Evolutionary conservation across 64 coral and sea anemone species (phyloP).

Genomic region (Porites lutea): DNA sequence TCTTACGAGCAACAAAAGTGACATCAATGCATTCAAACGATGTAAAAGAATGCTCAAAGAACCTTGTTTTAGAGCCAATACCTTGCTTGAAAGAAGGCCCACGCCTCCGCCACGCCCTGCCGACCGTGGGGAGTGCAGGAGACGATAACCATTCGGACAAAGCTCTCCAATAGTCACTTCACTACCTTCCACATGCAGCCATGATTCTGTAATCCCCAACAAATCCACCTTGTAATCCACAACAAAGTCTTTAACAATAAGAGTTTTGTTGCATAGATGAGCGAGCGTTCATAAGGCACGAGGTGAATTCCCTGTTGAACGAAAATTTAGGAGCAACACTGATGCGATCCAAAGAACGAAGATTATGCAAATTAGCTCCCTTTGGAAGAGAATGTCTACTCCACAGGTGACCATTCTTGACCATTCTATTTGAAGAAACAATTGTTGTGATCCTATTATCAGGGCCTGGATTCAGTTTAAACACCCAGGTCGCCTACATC

Average conservation of each 20-base stretch:
- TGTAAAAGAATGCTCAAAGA: constrained; percentile 33
- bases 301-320: constrained; percentile 35
- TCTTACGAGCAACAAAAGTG: constrained; percentile 46
- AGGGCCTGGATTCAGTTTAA: constrained; percentile 38
- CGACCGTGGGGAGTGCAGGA: constrained; percentile 24
- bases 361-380: constrained; percentile 21
- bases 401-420: constrained; percentile 6
- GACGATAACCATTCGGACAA: constrained; percentile 44
- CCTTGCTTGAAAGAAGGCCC: constrained; percentile 46
- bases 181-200: constrained; percentile 11
- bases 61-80: constrained; percentile 37
- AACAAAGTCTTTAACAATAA: constrained; percentile 40
- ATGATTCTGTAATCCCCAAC: constrained; percentile 28
- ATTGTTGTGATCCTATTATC: neutral
- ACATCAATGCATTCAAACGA: constrained; percentile 37
- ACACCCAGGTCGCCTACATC: constrained; percentile 27
- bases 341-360: neutral
- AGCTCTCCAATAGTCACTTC: constrained; percentile 48
- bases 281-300: constrained; percentile 27
- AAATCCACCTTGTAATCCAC: constrained; percentile 28
- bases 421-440: neutral
- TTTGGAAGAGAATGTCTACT: constrained; percentile 3
- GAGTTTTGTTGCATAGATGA: constrained; percentile 44
- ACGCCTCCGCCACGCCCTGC: constrained; percentile 17
- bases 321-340: constrained; percentile 27